Base-by-base conservation (phyloP, 2,888 invertebrate species). In the Eupithecia dodoneata region DNA sequence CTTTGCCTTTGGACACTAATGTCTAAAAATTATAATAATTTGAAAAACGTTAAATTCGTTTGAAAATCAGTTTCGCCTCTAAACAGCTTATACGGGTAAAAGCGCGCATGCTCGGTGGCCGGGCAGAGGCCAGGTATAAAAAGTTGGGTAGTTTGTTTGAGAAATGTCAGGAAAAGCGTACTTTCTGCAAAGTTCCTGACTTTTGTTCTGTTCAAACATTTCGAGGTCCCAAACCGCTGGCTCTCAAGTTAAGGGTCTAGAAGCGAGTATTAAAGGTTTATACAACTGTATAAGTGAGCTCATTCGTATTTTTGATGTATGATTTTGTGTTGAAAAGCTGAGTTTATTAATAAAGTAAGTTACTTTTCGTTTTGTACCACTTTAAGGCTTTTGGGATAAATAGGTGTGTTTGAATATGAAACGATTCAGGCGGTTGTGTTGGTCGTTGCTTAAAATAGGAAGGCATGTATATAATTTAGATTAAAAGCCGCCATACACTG, bases 141-240 rank as follows among this genome's bases (percentile, higher is more conserved):
- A 78, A 78, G 78, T 78, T 71, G 47, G 65, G 77, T 81, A 80
- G 81, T 81, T 82, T 81, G 79, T 78, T 79, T 78, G 80, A 76
- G 78, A 77, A 75, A 79, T 78, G 75, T 75, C 76, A 42, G 75
- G 69, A 49, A 52, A 66, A 76, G 73, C 70, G 63, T 65, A 65
- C 66, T 45, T 78, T 75, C 73, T 76, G 75, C 72, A 76, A 78
- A 75, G 77, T 79, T 80, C n/a, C 79, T 77, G 80, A 80, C 82
- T 81, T 79, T 79, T 73, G 74, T 71, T 74, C 71, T 59, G 73
- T 47, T 10, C 76, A 70, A 70, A 70, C 70, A 70, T 70, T 70
- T 70, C 18, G 47, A 30, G 70, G 70, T 69, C 70, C 70, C 70
- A 47, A 45, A 70, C 70, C 70, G 18, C 70, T 44, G 69, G 45